phyloP scores from a whole-genome alignment of 1,140 invertebrate species.

The Brachionus paranguensis region DNA sequence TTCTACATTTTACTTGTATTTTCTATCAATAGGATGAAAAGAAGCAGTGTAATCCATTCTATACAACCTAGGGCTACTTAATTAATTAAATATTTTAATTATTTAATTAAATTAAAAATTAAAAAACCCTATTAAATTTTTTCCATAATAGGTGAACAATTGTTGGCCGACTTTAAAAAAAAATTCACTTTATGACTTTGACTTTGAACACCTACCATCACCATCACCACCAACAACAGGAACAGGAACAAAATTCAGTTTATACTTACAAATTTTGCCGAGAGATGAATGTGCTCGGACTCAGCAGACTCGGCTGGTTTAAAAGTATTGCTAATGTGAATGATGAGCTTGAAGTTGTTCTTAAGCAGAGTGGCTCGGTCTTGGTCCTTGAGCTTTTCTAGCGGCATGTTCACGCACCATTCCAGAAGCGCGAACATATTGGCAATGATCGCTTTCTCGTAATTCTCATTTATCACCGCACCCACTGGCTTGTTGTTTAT shows the following conservation, averaged over 20 bases:
- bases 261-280: constrained; percentile 3
- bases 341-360: constrained; percentile 55
- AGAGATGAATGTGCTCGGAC: constrained; percentile 29
- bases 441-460: constrained; percentile 65
- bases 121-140: too few species aligned
- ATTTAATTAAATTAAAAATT: too few species aligned
- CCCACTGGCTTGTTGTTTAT: constrained; percentile 8
- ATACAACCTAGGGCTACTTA: too few species aligned
- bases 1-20: too few species aligned
- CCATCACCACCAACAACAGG: background rate
- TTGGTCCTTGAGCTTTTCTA: constrained; percentile 54
- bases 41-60: too few species aligned
- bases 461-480: background rate
- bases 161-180: too few species aligned
- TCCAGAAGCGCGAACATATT: constrained; percentile 82
- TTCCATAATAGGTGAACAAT: too few species aligned
- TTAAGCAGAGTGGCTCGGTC: constrained; percentile 50
- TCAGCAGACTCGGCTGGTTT: background rate
- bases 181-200: too few species aligned
- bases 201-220: too few species aligned
- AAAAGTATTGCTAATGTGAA: constrained; percentile 25
- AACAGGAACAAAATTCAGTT: background rate
- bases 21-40: too few species aligned
- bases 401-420: constrained; percentile 75
- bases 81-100: too few species aligned